A percentile compares a stretch with the other conserved stretches of the same genome.
These are phyloP conservation scores for Mellilla xanthometata DNA, from an alignment of 2,888 invertebrate species.

Conservation along the genomic window DNA sequence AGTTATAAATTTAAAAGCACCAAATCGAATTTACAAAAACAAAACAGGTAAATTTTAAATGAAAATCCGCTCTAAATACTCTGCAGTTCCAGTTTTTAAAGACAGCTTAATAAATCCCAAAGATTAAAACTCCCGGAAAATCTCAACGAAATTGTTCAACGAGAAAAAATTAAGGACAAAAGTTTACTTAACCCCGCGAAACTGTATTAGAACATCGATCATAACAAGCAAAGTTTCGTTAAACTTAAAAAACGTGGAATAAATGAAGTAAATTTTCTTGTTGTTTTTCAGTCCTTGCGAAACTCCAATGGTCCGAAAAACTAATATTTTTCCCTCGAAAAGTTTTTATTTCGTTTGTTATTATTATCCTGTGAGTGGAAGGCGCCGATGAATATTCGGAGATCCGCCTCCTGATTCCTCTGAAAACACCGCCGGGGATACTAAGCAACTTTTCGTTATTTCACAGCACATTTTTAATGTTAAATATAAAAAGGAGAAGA, in stretches of 20 bases:
- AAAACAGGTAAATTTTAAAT: neutral
- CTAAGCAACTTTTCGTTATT: too few species aligned
- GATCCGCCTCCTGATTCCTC: conserved; percentile 44
- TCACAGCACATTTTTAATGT: too few species aligned
- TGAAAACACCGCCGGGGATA: too few species aligned
- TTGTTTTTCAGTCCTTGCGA: conserved; percentile 50
- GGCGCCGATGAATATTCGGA: conserved; percentile 44
- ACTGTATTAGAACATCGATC: conserved; percentile 31
- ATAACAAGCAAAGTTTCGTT: conserved; percentile 41
- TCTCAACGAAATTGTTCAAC: conserved; percentile 23
- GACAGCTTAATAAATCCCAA: conserved; percentile 32
- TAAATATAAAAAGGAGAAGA: too few species aligned
- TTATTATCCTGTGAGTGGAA: conserved; percentile 46
- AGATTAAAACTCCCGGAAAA: conserved; percentile 31
- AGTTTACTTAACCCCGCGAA: conserved; percentile 20
- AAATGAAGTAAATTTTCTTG: conserved; percentile 45
- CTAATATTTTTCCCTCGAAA: conserved; percentile 53
- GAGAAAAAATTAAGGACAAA: conserved; percentile 18
- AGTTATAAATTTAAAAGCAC: too few species aligned
- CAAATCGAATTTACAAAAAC: neutral
- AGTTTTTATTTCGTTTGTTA: conserved; percentile 61
- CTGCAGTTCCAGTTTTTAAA: conserved; percentile 39
- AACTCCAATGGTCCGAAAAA: conserved; percentile 48
- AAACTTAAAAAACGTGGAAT: conserved; percentile 43
- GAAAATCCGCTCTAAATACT: conserved; percentile 16